Conservation (phyloP, 2,888 invertebrate genomes). For the Girardia tigrina region DNA sequence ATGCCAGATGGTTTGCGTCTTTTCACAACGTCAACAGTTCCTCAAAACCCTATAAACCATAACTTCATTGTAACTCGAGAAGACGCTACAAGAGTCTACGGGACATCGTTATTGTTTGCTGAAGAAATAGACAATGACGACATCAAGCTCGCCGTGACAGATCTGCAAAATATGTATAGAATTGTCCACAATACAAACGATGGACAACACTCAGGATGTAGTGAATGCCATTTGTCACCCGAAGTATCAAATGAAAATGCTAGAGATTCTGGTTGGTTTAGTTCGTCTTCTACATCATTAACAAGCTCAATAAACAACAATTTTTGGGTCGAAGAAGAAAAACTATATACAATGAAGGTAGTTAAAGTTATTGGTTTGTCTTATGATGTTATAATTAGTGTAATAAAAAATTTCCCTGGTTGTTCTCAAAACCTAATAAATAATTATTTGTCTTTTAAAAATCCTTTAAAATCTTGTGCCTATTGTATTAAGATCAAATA, state of each 20-base stretch:
- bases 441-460: no score
- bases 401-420: no score
- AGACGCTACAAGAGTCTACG: conserved; percentile 83
- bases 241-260: neutral
- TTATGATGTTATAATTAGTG: no score
- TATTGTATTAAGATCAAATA: no score
- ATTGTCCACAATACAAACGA: conserved; percentile 38
- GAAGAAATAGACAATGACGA: conserved; percentile 82
- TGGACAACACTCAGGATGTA: neutral
- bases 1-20: conserved; percentile 84
- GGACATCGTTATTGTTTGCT: conserved; percentile 83
- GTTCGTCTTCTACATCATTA: neutral
- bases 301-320: neutral
- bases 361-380: no score
- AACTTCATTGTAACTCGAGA: conserved; percentile 90
- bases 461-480: no score
- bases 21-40: conserved; percentile 66
- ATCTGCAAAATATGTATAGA: conserved; percentile 62
- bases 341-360: conserved; percentile 8
- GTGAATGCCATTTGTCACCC: neutral
- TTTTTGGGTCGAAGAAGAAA: conserved; percentile 13
- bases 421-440: no score
- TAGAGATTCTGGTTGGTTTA: neutral
- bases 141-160: conserved; percentile 87
- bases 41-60: conserved; percentile 67